Conservation (phyloP, 2,888 invertebrate species). For the Hydraecia micacea region DNA sequence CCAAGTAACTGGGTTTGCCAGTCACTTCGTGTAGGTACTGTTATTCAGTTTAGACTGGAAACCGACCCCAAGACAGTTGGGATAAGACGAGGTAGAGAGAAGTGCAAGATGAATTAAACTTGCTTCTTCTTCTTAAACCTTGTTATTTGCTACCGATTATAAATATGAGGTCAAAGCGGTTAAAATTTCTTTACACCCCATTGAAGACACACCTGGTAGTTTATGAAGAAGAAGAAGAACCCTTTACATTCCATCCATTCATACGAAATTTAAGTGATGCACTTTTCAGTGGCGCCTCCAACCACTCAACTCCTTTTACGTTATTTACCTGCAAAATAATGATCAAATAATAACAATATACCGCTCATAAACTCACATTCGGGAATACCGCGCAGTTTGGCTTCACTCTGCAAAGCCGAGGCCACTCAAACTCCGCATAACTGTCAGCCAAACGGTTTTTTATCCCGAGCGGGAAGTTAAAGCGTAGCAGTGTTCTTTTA, state of each 20-base stretch:
- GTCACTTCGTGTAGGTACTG: too few relatives aligned
- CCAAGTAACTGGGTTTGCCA: too few relatives aligned
- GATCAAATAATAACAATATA: slow-evolving; percentile 6
- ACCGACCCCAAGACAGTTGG: too few relatives aligned
- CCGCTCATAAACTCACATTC: slow-evolving; percentile 3
- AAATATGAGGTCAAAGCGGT: neutral
- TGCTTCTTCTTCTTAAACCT: too few relatives aligned
- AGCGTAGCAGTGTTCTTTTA: neutral
- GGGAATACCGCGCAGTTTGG: slow-evolving; percentile 6
- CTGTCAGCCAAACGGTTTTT: slow-evolving; percentile 34
- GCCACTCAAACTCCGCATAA: slow-evolving; percentile 42
- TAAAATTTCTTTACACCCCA: neutral
- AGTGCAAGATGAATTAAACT: too few relatives aligned
- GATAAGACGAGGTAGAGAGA: too few relatives aligned
- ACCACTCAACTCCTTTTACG: neutral
- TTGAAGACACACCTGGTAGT: neutral
- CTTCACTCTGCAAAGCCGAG: slow-evolving; percentile 24
- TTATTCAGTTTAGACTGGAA: too few relatives aligned
- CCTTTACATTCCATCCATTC: neutral
- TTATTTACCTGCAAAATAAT: slow-evolving; percentile 8
- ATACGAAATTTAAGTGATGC: neutral
- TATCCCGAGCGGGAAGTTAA: slow-evolving; percentile 13
- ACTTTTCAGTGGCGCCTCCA: neutral
- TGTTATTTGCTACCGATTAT: too few relatives aligned
- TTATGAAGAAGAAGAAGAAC: neutral